These are phyloP conservation scores for Rhizoglyphus robini DNA, from an alignment of 1,140 invertebrate genomes.

Conservation along the genomic window DNA sequence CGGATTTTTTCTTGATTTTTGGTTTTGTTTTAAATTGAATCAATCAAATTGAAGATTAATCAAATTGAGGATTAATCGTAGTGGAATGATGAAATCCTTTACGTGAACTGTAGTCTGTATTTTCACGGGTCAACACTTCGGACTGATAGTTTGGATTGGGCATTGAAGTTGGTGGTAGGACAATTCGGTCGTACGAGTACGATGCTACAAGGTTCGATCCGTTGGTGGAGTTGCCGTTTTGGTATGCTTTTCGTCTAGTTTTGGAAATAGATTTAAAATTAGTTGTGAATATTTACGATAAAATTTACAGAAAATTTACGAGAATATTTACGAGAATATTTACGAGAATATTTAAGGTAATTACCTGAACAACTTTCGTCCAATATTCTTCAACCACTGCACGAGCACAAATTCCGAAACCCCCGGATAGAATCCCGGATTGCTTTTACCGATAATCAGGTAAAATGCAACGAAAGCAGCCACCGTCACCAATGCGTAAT, in stretches of 20 bases:
- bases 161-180: constrained; percentile 63
- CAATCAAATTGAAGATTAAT: too few species aligned
- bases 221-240: background rate
- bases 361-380: constrained; percentile 63
- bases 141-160: constrained; percentile 63
- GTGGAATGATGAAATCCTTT: constrained; percentile 49
- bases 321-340: background rate
- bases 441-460: constrained; percentile 82
- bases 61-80: constrained; percentile 14
- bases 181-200: constrained; percentile 60
- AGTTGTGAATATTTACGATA: too few species aligned
- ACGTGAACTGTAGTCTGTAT: constrained; percentile 78
- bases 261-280: too few species aligned
- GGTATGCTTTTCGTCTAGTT: too few species aligned
- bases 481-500: constrained; percentile 68
- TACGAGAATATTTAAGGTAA: background rate
- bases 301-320: too few species aligned
- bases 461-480: constrained; percentile 66
- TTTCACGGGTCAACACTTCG: constrained; percentile 80
- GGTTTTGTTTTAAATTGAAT: too few species aligned
- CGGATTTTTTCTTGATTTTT: too few species aligned
- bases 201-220: constrained; percentile 33
- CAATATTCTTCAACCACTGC: constrained; percentile 58
- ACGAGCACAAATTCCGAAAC: constrained; percentile 76
- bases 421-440: constrained; percentile 83